These are phyloP conservation scores for Poeciliopsis infans DNA, from an alignment of 2,797 vertebrate genomes.

Conservation along the genomic window DNA sequence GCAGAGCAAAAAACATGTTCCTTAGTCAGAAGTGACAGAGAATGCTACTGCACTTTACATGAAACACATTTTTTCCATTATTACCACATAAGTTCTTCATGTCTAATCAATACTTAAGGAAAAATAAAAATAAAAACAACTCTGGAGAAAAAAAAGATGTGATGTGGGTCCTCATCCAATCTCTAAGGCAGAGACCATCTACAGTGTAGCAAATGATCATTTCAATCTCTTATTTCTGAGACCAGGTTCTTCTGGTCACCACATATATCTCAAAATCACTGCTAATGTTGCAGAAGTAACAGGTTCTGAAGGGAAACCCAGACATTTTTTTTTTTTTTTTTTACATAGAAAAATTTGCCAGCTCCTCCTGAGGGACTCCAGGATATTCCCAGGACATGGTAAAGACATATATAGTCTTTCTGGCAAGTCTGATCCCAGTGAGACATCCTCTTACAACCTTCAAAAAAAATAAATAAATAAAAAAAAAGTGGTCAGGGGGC, in stretches of 20 bases:
- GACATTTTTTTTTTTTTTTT: background rate
- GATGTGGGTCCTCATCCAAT: background rate
- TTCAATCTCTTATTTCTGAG: background rate
- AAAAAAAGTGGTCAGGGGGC: background rate
- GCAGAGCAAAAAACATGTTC: background rate
- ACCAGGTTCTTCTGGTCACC: background rate
- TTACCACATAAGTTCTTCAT: background rate
- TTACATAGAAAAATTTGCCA: background rate
- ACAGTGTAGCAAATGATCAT: background rate
- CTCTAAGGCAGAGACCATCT: background rate
- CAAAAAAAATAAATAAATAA: background rate
- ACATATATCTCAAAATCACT: background rate
- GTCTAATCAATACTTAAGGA: background rate
- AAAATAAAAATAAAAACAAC: background rate
- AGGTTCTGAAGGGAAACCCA: background rate
- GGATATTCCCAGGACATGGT: background rate
- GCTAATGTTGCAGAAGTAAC: background rate
- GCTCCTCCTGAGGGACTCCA: background rate
- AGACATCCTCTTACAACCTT: background rate
- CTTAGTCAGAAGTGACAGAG: background rate
- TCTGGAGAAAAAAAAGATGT: background rate
- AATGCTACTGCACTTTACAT: background rate
- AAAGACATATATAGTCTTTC: background rate
- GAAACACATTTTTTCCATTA: background rate
- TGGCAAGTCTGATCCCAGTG: background rate